Conservation (phyloP, 2,888 invertebrate genomes). For the Dynastes tityus region DNA sequence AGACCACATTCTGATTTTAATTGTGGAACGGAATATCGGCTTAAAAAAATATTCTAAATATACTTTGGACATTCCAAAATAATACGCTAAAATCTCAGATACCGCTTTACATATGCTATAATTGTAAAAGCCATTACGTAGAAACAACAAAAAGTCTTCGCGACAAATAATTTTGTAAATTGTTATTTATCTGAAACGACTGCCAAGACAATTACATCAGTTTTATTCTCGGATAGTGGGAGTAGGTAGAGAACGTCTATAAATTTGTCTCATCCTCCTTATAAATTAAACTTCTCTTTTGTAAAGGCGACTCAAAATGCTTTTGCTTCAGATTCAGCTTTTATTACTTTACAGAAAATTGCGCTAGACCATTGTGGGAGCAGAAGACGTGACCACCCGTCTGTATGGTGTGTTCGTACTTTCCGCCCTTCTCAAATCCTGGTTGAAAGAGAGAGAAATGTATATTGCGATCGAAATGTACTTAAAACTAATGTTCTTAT, state of each 20-base stretch:
- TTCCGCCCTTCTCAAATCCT: background rate
- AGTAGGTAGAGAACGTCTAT: constrained; percentile 49
- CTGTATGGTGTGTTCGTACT: background rate
- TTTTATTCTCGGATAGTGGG: constrained; percentile 61
- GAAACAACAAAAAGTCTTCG: background rate
- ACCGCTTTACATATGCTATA: no score
- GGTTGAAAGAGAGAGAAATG: background rate
- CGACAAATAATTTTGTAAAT: constrained; percentile 38
- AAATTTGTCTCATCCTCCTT: constrained; percentile 52
- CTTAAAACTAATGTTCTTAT: constrained; percentile 37
- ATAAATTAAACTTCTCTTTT: constrained; percentile 50
- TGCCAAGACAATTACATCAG: constrained; percentile 66
- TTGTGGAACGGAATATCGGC: no score
- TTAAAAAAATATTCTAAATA: no score
- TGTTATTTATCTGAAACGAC: constrained; percentile 49
- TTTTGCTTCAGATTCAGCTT: constrained; percentile 30
- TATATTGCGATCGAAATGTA: constrained; percentile 15
- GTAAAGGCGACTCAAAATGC: constrained; percentile 41
- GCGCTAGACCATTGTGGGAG: constrained; percentile 4
- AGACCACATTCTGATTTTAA: no score
- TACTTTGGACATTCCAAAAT: no score
- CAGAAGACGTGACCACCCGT: background rate
- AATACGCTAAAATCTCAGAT: no score
- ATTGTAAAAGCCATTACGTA: no score
- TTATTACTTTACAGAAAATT: constrained; percentile 45